phyloP scores from a whole-genome alignment of 1,140 invertebrate genomes.

The Papilio polyxenes region DNA sequence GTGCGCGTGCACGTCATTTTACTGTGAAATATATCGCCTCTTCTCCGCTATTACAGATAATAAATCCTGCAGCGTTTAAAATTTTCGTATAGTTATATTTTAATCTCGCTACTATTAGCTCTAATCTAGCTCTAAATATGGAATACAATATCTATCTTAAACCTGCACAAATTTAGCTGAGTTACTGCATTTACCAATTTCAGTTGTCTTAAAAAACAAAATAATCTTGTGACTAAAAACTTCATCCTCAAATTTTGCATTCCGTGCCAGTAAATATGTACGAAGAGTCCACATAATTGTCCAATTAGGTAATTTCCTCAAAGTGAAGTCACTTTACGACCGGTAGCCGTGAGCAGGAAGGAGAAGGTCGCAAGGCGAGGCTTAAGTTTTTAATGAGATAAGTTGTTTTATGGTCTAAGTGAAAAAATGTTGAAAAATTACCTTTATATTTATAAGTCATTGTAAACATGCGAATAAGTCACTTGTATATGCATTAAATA shows the following conservation, averaged over 20 bases:
- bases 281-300: neutral
- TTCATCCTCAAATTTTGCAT: neutral
- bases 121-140: no score
- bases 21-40: constrained; percentile 5
- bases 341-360: neutral
- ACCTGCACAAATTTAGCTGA: no score
- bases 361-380: neutral
- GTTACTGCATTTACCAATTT: no score
- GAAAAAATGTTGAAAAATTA: neutral
- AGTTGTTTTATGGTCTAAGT: neutral
- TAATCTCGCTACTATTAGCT: neutral
- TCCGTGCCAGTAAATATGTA: neutral
- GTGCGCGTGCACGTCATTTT: neutral
- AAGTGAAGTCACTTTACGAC: neutral
- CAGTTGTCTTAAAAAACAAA: neutral
- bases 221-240: neutral
- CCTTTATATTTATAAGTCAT: neutral
- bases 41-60: neutral
- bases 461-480: neutral
- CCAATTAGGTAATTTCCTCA: constrained; percentile 2
- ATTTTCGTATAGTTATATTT: neutral
- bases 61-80: neutral
- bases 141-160: no score
- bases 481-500: neutral
- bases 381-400: constrained; percentile 15